Conservation (phyloP, 2,113 vertebrate species). For the Tragelaphus imberbis region DNA sequence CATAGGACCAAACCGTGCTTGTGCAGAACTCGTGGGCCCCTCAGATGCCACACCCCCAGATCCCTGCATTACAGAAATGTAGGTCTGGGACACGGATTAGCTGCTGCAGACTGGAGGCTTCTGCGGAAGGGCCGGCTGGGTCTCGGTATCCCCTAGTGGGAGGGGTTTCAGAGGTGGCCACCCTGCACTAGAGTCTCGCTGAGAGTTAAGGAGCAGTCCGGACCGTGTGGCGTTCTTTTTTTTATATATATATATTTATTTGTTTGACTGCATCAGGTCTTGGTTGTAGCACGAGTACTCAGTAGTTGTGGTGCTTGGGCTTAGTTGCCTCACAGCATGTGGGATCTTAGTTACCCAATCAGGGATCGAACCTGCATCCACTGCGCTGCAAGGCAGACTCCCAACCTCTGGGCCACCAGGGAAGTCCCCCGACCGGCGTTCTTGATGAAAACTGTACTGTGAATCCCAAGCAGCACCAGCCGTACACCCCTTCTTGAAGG, state of each 20-base stretch:
- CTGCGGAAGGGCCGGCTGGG: neutral
- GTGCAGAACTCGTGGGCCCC: neutral
- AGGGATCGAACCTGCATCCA: neutral
- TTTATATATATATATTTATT: neutral
- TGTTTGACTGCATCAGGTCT: neutral
- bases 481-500: neutral
- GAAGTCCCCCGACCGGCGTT: neutral
- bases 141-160: neutral
- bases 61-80: neutral
- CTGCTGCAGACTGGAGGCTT: neutral
- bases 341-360: neutral
- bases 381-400: neutral
- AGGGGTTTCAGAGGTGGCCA: neutral
- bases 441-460: neutral
- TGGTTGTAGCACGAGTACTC: neutral
- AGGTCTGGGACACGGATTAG: neutral
- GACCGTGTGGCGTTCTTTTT: accelerated
- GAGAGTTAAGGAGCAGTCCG: neutral
- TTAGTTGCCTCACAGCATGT: neutral
- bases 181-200: neutral
- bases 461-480: neutral
- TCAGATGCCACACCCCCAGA: neutral
- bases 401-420: neutral
- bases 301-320: neutral
- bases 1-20: neutral